Evolutionary conservation across 2,113 vertebrate genomes (phyloP), one percentile per base, ranked within the genome.

Genomic region (Carassius gibelio): DNA sequence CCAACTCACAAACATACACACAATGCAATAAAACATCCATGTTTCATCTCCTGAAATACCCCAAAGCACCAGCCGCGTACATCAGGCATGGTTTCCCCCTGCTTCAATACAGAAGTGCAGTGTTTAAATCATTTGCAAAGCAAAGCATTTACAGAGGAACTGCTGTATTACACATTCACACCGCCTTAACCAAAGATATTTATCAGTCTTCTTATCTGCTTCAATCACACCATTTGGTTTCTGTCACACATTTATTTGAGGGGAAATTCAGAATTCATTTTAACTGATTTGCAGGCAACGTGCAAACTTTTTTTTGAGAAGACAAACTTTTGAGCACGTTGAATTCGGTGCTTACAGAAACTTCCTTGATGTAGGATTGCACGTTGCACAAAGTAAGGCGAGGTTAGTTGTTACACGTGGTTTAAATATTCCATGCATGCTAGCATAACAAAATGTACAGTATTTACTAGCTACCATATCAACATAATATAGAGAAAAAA

Each of bases 91-190:
- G 7, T 26, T 80, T 81, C 59, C 78, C 78, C 52, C 26, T n/a
- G 74, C 36, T 0, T 4, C 13, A 45, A 23, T 17, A 21, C 81
- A 62, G 23, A 38, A 66, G 36, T 83, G 17, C 69, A 66, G 75
- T 68, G 74, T 38, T 81, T 64, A 61, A 48, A 38, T 84, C 17
- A 85, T 88, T 88, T 88, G 87, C 84, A 88, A 88, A 77, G 66
- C 84, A 88, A 88, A 88, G 75, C 15, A 4, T 8, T 30, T 34
- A 36, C 71, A 75, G 78, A 59, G 87, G 81, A 88, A 85, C 82
- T 75, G 17, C 17, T 74, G 55, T 50, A 11, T 4, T 17, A 74
- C 7, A 75, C 80, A 36, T 34, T 30, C 36, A 36, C 36, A 83
- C 19, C 3, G 34, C 13, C 15, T 38, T 2, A 13, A 59, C 83